A percentile compares a stretch with the other conserved stretches of the same genome.
These are phyloP conservation scores for Glaucomys volans DNA, from an alignment of 2,113 vertebrate genomes.

Conservation along the genomic window DNA sequence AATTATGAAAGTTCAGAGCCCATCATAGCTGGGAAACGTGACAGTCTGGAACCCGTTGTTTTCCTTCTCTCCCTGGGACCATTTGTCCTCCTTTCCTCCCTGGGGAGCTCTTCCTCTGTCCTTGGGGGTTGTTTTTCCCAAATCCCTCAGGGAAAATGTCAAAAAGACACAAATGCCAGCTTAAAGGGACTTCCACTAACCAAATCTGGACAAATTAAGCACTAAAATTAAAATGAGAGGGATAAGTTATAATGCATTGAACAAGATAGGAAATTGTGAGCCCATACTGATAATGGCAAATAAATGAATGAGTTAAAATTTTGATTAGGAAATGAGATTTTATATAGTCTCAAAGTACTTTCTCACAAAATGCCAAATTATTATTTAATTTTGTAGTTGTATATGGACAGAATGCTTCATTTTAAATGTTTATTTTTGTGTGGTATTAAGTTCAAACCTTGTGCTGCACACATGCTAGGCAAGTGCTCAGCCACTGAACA, in stretches of 20 bases:
- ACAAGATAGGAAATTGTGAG: not conserved
- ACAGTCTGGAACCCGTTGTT: too few species aligned
- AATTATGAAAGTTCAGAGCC: too few species aligned
- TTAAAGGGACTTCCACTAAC: not conserved
- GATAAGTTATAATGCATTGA: not conserved
- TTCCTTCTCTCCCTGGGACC: too few species aligned
- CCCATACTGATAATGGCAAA: not conserved
- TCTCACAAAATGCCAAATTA: not conserved
- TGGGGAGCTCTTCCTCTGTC: not conserved
- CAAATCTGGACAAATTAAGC: not conserved
- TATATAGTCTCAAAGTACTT: not conserved
- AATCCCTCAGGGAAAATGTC: not conserved
- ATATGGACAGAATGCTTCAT: too few species aligned
- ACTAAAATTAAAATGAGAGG: conserved; percentile 21
- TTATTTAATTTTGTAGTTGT: too few species aligned
- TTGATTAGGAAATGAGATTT: not conserved
- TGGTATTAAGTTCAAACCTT: too few species aligned
- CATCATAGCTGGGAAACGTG: too few species aligned
- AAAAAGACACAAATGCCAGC: conserved; percentile 27
- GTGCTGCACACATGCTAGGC: too few species aligned
- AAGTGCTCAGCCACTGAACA: too few species aligned
- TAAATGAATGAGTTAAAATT: conserved; percentile 38
- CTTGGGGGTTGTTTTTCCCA: too few species aligned
- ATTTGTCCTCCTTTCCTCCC: too few species aligned
- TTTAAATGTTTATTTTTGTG: too few species aligned